A percentile compares a stretch with the other conserved stretches of the same genome.
These are phyloP conservation scores for Epistrophella euchroma DNA, from an alignment of 2,888 invertebrate genomes.

Conservation along the genomic window DNA sequence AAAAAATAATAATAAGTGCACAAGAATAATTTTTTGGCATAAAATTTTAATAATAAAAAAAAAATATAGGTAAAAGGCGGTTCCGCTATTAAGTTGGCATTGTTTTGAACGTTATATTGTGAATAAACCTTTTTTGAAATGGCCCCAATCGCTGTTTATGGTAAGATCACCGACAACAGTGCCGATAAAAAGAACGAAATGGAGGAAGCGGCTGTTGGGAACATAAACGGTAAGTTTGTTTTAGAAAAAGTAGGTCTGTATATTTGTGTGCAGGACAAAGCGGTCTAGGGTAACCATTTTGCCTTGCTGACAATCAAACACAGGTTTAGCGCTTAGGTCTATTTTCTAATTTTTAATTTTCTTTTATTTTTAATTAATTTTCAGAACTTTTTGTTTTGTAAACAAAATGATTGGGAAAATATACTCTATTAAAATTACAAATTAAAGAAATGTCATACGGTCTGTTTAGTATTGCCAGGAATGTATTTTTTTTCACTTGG, in stretches of 20 bases:
- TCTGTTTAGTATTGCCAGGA: too few relatives aligned
- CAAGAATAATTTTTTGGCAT: neutral
- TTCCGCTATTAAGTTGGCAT: constrained; percentile 17
- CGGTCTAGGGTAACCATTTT: too few relatives aligned
- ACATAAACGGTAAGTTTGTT: constrained; percentile 55
- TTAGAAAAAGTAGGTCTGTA: neutral
- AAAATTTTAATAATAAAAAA: neutral
- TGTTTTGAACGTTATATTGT: constrained; percentile 1
- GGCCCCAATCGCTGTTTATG: constrained; percentile 70
- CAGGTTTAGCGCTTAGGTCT: too few relatives aligned
- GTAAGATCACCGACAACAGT: constrained; percentile 46
- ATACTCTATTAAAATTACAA: too few relatives aligned
- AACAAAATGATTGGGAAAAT: too few relatives aligned
- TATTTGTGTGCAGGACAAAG: too few relatives aligned
- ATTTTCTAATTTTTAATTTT: too few relatives aligned
- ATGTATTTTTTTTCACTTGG: too few relatives aligned
- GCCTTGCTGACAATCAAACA: too few relatives aligned
- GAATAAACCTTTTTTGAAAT: constrained; percentile 44
- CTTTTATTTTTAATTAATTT: too few relatives aligned
- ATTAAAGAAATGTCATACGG: too few relatives aligned
- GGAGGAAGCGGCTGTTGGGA: constrained; percentile 34
- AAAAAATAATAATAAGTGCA: constrained; percentile 2
- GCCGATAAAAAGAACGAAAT: constrained; percentile 24
- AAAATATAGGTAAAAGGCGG: neutral
- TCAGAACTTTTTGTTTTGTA: too few relatives aligned